These are phyloP conservation scores for Anastatus disparis DNA, from an alignment of 1,140 invertebrate genomes.

Conservation along the genomic window DNA sequence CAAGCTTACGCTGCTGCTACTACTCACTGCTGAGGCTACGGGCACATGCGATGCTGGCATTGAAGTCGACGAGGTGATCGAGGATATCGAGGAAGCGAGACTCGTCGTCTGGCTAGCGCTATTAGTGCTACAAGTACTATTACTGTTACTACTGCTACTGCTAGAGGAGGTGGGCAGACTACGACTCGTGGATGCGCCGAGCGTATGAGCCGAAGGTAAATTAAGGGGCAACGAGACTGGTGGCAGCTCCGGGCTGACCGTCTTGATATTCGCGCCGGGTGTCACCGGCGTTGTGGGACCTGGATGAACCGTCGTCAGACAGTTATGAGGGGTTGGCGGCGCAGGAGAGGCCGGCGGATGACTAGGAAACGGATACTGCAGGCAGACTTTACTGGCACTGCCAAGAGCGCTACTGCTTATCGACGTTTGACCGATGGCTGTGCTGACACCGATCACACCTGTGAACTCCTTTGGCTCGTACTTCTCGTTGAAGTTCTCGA, in stretches of 20 bases:
- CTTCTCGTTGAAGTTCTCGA: conserved; percentile 90
- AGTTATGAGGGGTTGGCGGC: conserved; percentile 29
- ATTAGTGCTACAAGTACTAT: conserved; percentile 3
- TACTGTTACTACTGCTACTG: neutral
- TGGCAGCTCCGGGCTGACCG: conserved; percentile 63
- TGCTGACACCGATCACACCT: conserved; percentile 46
- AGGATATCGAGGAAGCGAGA: too few relatives aligned
- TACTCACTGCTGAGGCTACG: neutral
- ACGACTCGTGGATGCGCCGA: conserved; percentile 50
- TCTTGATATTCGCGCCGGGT: conserved; percentile 62
- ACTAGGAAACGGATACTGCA: conserved; percentile 85
- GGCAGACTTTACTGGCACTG: conserved; percentile 68
- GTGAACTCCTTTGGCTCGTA: conserved; percentile 80
- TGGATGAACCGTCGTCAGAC: conserved; percentile 53
- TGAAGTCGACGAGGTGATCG: neutral
- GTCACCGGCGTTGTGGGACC: conserved; percentile 61
- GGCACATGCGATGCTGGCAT: neutral
- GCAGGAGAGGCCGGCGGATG: conserved; percentile 71
- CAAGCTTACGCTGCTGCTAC: too few relatives aligned
- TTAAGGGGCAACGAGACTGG: conserved; percentile 59
- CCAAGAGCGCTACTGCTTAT: conserved; percentile 39
- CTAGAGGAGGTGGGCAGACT: neutral
- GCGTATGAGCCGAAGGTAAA: conserved; percentile 44
- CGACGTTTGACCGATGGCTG: conserved; percentile 40
- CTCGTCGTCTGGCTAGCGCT: too few relatives aligned